Evolutionary conservation across 2,113 vertebrate genomes (phyloP).

Genomic region (Hippocampus comes): DNA sequence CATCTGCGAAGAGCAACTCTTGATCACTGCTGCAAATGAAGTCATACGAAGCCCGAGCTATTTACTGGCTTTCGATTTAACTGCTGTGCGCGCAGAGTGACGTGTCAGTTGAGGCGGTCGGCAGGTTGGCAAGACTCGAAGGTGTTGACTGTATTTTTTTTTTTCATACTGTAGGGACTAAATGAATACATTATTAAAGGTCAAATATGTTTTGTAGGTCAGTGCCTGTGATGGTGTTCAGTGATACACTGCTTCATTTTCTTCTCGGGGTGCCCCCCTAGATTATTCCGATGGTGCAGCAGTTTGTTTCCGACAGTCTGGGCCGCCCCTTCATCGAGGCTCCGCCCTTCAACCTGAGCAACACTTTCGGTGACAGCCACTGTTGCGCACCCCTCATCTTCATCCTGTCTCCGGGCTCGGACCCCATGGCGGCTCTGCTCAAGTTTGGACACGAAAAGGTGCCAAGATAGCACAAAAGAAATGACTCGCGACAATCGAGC

Average conservation of each 20-base stretch:
- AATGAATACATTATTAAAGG: too few species aligned
- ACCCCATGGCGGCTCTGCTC: conserved; percentile 84
- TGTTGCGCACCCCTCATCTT: conserved; percentile 82
- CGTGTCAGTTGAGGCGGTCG: too few species aligned
- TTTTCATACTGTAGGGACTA: too few species aligned
- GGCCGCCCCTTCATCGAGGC: conserved; percentile 81
- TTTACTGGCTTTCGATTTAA: too few species aligned
- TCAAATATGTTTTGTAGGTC: too few species aligned
- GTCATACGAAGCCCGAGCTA: too few species aligned
- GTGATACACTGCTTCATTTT: neutral
- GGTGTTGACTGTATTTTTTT: too few species aligned
- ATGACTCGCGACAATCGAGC: conserved; percentile 24
- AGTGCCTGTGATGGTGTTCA: too few species aligned
- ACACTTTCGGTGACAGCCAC: conserved; percentile 82
- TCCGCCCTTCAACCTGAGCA: conserved; percentile 83
- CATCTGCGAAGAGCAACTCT: too few species aligned
- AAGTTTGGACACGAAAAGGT: conserved; percentile 87
- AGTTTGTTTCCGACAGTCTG: conserved; percentile 76
- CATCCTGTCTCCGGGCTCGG: conserved; percentile 78
- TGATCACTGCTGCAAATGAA: too few species aligned
- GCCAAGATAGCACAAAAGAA: conserved; percentile 18
- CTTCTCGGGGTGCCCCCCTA: conserved; percentile 33
- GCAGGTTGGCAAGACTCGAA: too few species aligned
- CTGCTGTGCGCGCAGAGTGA: too few species aligned
- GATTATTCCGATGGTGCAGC: conserved; percentile 83